phyloP scores from a whole-genome alignment of 2,113 vertebrate species.

The Heloderma charlesbogerti region DNA sequence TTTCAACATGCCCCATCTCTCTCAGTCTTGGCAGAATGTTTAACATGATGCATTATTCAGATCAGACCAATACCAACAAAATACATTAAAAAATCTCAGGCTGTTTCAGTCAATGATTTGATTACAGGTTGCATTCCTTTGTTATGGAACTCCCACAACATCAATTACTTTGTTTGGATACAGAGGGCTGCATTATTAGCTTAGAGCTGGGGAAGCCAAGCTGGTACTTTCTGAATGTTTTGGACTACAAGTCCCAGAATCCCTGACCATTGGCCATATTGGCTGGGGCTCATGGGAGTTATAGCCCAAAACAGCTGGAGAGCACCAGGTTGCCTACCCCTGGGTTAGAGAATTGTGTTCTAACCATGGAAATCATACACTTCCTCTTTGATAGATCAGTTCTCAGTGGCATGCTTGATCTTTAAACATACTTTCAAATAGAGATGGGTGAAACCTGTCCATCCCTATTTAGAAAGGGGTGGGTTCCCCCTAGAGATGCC shows the following conservation, averaged over 20 bases:
- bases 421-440: background rate
- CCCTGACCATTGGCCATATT: no score
- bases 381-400: no score
- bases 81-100: background rate
- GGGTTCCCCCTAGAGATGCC: background rate
- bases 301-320: no score
- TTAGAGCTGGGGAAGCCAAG: no score
- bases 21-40: background rate
- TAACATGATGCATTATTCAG: background rate
- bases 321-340: no score
- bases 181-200: background rate
- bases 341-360: background rate
- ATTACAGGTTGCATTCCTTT: background rate
- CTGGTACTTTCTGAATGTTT: no score
- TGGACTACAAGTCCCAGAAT: no score
- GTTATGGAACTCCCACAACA: background rate
- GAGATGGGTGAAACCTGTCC: background rate
- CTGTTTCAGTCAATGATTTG: background rate
- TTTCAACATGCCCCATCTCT: background rate
- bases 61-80: background rate
- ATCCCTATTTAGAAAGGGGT: background rate
- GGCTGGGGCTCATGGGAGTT: no score
- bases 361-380: no score
- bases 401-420: no score
- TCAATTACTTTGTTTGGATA: background rate